A percentile compares a stretch with the other conserved stretches of the same genome.
phyloP scores from a whole-genome alignment of 2,113 vertebrate species.

The Origma solitaria region DNA sequence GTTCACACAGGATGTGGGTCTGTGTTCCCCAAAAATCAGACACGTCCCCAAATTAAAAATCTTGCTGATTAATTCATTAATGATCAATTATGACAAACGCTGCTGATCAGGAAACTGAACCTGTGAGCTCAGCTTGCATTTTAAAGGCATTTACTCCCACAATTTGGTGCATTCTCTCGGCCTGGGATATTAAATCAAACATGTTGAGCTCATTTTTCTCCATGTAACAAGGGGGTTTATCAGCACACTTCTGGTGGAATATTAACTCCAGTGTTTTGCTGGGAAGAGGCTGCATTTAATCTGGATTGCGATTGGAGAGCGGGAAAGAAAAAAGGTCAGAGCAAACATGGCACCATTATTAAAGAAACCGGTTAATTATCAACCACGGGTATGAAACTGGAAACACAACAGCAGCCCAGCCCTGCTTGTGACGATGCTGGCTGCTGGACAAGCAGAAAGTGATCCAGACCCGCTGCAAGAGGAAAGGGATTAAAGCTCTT shows the following conservation, averaged over 20 bases:
- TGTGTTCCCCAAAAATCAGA: not conserved
- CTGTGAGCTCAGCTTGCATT: not conserved
- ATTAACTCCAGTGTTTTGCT: constrained; percentile 1
- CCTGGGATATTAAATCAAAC: not conserved
- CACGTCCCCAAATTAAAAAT: accelerated
- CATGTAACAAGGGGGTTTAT: not conserved
- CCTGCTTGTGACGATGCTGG: not conserved
- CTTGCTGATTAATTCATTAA: not conserved
- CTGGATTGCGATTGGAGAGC: not conserved
- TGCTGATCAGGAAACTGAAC: not conserved
- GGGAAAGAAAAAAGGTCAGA: not conserved
- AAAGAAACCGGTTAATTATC: not conserved
- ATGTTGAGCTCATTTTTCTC: not conserved
- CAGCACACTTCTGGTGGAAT: not conserved
- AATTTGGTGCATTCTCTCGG: not conserved
- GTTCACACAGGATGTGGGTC: not conserved
- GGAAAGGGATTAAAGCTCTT: not conserved
- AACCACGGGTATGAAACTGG: not conserved
- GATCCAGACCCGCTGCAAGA: accelerated
- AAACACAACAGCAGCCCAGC: not conserved
- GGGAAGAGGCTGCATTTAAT: constrained; percentile 10
- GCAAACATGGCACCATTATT: not conserved
- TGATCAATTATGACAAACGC: not conserved
- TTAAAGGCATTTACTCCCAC: not conserved
- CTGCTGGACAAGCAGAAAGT: not conserved